Evolutionary conservation across 2,888 invertebrate species (phyloP).

Genomic region (Chymomyza procnemis): DNA sequence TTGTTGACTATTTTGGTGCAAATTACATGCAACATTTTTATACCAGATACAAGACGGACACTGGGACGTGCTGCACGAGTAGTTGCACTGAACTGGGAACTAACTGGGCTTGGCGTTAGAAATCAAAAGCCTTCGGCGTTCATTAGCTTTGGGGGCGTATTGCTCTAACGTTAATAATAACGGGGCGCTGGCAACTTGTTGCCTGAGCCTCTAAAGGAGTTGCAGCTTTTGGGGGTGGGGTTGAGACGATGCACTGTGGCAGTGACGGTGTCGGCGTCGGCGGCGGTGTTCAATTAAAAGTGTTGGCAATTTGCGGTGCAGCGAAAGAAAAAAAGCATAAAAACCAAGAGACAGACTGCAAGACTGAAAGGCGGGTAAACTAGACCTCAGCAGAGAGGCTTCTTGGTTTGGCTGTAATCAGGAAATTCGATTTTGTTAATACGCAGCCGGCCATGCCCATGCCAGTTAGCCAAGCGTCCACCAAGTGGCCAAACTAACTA

Average conservation of each 20-base stretch:
- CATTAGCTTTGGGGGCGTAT: conserved; percentile 76
- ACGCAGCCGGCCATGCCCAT: conserved; percentile 27
- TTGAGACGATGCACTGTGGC: neutral
- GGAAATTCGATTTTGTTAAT: conserved; percentile 77
- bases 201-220: neutral
- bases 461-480: conserved; percentile 22
- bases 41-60: neutral
- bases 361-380: conserved; percentile 13
- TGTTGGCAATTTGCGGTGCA: conserved; percentile 65
- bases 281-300: conserved; percentile 63
- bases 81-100: conserved; percentile 1
- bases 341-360: no score
- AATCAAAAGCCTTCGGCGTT: conserved; percentile 73
- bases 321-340: conserved; percentile 7
- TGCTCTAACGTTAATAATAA: conserved; percentile 56
- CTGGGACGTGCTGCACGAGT: no score
- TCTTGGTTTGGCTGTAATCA: conserved; percentile 62
- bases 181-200: conserved; percentile 16
- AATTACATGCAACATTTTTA: conserved; percentile 63
- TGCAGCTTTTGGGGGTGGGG: neutral
- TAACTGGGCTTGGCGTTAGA: conserved; percentile 60
- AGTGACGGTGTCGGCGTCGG: conserved; percentile 19
- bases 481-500: conserved; percentile 15
- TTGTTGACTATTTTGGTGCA: conserved; percentile 67
- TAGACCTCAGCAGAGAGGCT: neutral